These are phyloP conservation scores for Epinephelus fuscoguttatus DNA, from an alignment of 2,113 vertebrate species.

Conservation along the genomic window DNA sequence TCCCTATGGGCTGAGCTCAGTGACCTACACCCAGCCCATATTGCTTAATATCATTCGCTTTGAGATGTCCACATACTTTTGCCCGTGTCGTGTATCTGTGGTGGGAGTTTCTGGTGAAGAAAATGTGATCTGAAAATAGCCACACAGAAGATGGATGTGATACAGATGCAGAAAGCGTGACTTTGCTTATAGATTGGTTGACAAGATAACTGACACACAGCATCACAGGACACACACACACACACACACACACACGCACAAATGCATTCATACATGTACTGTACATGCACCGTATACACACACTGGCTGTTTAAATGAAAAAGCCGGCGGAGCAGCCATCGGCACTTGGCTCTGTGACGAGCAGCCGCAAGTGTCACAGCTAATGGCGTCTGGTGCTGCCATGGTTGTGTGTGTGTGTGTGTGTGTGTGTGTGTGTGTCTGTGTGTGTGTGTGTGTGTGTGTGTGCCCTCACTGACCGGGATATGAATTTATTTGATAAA, in stretches of 20 bases:
- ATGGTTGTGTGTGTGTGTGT: slow-evolving; percentile 3
- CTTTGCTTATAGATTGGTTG: slow-evolving; percentile 7
- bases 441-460: slow-evolving; percentile 16
- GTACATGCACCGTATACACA: neutral
- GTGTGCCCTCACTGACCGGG: neutral
- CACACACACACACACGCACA: neutral
- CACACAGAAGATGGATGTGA: neutral
- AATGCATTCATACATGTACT: neutral
- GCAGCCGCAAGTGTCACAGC: slow-evolving; percentile 36
- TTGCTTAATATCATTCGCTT: neutral
- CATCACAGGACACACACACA: neutral
- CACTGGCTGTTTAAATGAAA: neutral
- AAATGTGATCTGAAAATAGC: neutral
- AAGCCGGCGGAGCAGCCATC: slow-evolving; percentile 13
- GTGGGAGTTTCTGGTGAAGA: neutral
- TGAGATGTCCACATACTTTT: neutral
- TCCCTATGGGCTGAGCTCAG: neutral
- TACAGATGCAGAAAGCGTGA: neutral
- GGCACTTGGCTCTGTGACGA: slow-evolving; percentile 9
- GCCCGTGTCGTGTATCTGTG: neutral
- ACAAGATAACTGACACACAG: neutral
- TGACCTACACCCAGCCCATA: neutral
- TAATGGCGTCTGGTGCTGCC: slow-evolving; percentile 35
- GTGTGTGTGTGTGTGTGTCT: slow-evolving; percentile 10
- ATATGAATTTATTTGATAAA: slow-evolving; percentile 33